Evolutionary conservation across 2,888 invertebrate genomes (phyloP), one percentile per base, ranked within the genome.

Genomic region (Ophonus ardosiacus): DNA sequence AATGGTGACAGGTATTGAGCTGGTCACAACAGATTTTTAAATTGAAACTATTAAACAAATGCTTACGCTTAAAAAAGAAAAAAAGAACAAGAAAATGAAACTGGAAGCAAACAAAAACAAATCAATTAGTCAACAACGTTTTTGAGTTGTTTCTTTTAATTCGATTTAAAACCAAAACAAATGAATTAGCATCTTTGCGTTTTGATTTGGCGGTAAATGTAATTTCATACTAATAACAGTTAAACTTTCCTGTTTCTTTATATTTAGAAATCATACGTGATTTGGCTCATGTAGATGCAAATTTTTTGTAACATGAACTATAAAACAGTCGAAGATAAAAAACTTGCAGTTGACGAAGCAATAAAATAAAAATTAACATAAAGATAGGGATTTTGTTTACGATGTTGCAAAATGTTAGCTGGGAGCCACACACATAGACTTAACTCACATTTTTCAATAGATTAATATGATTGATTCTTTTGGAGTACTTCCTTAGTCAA

Each of bases 301-400:
- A 38, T 13, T 68, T 68, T 68, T 68, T 68, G 68, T 38, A 24
- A 68, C 15, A 68, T 24, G 21, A 68, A 68, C 31, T 68, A 68
- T 68, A 68, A 68, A 68, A 68, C 13, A n/a, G 68, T 24, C 68
- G 68, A 68, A n/a, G 38, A 63, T 63, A 63, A 68, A 68, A 68
- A 68, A 31, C 68, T 68, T 31, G 68, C 24, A 24, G 38, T 68
- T 38, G 59, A 17, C 59, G 59, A 17, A 18, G 43, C 43, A 74
- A 74, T 74, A 74, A 40, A 43, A 43, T 74, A 38, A 43, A 43
- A 43, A 74, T 74, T 43, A 74, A 74, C 71, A 74, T 74, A 74
- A 74, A 74, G 40, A 74, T 74, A 74, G 43, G 68, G 43, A 74
- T 74, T 74, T 74, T 74, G 71, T 43, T 74, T 74, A 74, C 71